Percentiles rank a stretch among this genome's conserved stretches.
These are phyloP conservation scores for Aptenodytes patagonicus DNA, from an alignment of 2,113 vertebrate genomes.

Conservation along the genomic window DNA sequence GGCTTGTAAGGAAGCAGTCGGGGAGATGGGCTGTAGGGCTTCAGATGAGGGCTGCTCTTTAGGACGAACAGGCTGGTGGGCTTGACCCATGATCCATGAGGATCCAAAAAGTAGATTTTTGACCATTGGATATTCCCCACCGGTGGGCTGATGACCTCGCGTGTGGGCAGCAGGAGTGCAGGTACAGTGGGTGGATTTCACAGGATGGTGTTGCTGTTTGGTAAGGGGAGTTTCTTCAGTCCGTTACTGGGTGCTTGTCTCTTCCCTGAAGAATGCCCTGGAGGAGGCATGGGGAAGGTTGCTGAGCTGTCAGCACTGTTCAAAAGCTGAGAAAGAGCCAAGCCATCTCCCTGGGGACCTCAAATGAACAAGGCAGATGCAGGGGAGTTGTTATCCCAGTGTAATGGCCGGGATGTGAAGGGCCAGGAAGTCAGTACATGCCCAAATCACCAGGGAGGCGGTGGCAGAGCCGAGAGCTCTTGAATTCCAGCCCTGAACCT, in stretches of 20 bases:
- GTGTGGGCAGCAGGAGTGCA: neutral
- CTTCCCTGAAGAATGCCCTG: neutral
- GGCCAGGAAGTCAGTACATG: neutral
- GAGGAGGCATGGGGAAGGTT: neutral
- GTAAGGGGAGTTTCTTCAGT: neutral
- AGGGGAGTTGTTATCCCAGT: neutral
- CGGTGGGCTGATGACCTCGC: accelerated
- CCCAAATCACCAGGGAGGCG: accelerated
- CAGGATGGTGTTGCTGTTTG: neutral
- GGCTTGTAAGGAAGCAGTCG: accelerated
- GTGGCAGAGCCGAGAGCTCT: neutral
- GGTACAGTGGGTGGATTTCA: neutral
- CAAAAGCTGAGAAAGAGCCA: neutral
- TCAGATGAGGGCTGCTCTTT: neutral
- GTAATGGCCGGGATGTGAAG: neutral
- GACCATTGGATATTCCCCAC: accelerated
- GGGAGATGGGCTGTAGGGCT: neutral
- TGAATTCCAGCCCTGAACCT: neutral
- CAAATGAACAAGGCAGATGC: neutral
- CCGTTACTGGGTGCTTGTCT: neutral
- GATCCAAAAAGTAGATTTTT: neutral
- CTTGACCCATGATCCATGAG: neutral
- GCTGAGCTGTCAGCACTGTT: neutral
- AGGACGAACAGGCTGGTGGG: neutral
- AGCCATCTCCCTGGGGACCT: neutral